Evolutionary conservation across 1,140 invertebrate species (phyloP).

Genomic region (Drosophila biarmipes): DNA sequence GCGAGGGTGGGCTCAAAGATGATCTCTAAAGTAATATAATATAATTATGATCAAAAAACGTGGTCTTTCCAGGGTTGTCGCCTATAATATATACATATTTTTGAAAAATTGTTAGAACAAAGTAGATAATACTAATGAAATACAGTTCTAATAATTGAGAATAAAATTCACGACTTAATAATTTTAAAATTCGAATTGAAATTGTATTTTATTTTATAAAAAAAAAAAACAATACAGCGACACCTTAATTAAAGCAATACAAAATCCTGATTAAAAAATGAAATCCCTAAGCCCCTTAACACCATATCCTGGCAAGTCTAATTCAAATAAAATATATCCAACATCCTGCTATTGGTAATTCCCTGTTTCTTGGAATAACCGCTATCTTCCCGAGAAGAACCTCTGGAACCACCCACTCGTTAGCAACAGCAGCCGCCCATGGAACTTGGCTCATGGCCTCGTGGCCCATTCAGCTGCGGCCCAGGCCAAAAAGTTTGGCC

Average conservation of each 20-base stretch:
- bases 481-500: slow-evolving; percentile 67
- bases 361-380: background rate
- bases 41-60: too few relatives aligned
- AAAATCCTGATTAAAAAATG: too few relatives aligned
- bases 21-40: background rate
- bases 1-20: slow-evolving; percentile 3
- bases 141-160: too few relatives aligned
- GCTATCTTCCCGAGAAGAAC: background rate
- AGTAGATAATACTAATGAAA: too few relatives aligned
- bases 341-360: background rate
- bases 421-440: slow-evolving; percentile 19
- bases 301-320: background rate
- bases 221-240: too few relatives aligned
- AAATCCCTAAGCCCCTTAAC: too few relatives aligned
- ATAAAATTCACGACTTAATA: too few relatives aligned
- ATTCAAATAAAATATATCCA: background rate
- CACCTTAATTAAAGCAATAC: too few relatives aligned
- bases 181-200: too few relatives aligned
- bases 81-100: background rate
- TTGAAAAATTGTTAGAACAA: background rate
- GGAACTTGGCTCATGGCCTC: slow-evolving; percentile 24
- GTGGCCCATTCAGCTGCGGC: slow-evolving; percentile 41
- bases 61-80: too few relatives aligned
- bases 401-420: slow-evolving; percentile 37
- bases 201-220: too few relatives aligned